These are phyloP conservation scores for Gobio occitaniae DNA, from an alignment of 2,797 vertebrate genomes.

Conservation along the genomic window DNA sequence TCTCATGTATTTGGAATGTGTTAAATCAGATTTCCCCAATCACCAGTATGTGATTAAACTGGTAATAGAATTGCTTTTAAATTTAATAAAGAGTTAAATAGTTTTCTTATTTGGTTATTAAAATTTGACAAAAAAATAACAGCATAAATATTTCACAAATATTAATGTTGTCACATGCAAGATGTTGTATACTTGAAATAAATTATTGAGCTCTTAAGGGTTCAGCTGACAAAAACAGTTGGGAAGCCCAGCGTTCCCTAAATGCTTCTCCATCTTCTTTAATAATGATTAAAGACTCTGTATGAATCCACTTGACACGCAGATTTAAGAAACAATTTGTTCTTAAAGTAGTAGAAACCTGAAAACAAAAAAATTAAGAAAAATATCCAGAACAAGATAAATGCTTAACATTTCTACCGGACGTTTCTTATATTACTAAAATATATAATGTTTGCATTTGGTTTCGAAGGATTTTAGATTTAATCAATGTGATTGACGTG, in stretches of 20 bases:
- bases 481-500: conserved; percentile 30
- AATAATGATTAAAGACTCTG: conserved; percentile 17
- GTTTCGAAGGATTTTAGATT: neutral
- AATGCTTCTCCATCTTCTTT: conserved; percentile 1
- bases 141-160: neutral
- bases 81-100: neutral
- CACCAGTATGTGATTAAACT: neutral
- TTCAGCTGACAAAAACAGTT: conserved; percentile 28
- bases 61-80: neutral
- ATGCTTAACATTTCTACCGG: neutral
- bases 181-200: neutral
- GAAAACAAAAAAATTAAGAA: neutral
- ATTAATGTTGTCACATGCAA: neutral
- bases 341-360: neutral
- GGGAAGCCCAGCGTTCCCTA: conserved; percentile 14
- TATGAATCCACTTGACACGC: neutral
- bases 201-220: neutral
- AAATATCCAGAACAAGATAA: neutral
- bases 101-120: neutral
- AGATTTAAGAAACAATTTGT: neutral
- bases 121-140: neutral
- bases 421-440: no score
- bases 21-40: neutral
- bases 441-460: neutral
- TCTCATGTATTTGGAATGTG: neutral